Evolutionary conservation across 2,888 invertebrate species (phyloP).

Genomic region (Lumbricus terrestris): DNA sequence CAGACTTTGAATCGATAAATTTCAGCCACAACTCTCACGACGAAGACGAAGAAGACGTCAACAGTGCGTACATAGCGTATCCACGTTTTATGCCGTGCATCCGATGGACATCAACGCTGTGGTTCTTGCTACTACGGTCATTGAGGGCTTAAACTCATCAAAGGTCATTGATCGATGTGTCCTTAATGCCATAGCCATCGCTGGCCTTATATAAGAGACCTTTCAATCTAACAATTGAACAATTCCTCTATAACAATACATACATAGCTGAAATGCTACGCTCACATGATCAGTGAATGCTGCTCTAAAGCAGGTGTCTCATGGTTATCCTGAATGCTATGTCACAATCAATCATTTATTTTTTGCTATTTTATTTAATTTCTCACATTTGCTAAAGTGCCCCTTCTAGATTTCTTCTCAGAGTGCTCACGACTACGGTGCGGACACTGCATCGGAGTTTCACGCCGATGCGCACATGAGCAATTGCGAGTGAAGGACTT

Average conservation of each 20-base stretch:
- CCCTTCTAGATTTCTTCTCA: too few relatives aligned
- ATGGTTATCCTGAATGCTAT: background rate
- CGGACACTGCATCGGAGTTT: too few relatives aligned
- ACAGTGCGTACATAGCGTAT: background rate
- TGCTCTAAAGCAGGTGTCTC: background rate
- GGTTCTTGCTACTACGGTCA: background rate
- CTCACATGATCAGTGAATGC: background rate
- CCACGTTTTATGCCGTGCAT: too few relatives aligned
- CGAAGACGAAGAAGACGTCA: background rate
- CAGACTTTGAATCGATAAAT: background rate
- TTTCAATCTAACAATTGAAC: background rate
- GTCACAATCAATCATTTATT: too few relatives aligned
- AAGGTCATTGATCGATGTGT: background rate
- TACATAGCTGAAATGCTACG: background rate
- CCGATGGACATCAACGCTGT: background rate
- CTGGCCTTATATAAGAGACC: background rate
- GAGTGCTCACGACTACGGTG: too few relatives aligned
- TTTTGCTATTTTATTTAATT: too few relatives aligned
- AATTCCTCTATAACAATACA: background rate
- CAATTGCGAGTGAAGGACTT: too few relatives aligned
- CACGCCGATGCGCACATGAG: too few relatives aligned
- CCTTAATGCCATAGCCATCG: background rate
- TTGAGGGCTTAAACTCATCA: background rate
- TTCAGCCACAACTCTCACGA: background rate
- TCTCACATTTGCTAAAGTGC: too few relatives aligned